Evolutionary conservation across 2,888 invertebrate genomes (phyloP).

Genomic region (Pristionchus mayeri): DNA sequence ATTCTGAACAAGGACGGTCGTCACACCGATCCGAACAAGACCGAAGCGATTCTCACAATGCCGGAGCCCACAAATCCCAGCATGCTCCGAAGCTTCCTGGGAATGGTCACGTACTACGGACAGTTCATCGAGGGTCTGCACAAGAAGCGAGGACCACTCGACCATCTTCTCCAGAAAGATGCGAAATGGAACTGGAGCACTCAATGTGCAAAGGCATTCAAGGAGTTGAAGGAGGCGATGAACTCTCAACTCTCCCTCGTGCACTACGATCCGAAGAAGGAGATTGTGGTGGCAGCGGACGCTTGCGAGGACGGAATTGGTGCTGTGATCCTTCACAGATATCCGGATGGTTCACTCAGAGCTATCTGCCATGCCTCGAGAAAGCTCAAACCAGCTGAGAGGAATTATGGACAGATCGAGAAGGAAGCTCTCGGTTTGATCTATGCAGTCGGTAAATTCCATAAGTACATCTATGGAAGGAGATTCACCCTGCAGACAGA

Average conservation of each 20-base stretch:
- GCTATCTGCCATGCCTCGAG: constrained; percentile 59
- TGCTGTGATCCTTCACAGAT: constrained; percentile 70
- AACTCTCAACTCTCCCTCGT: constrained; percentile 63
- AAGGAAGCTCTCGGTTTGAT: constrained; percentile 76
- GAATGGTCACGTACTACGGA: constrained; percentile 53
- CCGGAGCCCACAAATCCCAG: constrained; percentile 47
- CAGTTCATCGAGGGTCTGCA: constrained; percentile 21
- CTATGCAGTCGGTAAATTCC: too few relatives aligned
- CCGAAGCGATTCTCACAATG: constrained; percentile 51
- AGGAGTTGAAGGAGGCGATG: constrained; percentile 63
- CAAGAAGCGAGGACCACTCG: constrained; percentile 59
- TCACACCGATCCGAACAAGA: too few relatives aligned
- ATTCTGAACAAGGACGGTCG: too few relatives aligned
- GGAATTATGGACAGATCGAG: constrained; percentile 66
- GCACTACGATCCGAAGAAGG: too few relatives aligned
- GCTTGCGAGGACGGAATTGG: too few relatives aligned
- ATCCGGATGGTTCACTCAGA: constrained; percentile 67
- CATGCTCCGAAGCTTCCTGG: constrained; percentile 48
- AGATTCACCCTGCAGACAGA: constrained; percentile 73
- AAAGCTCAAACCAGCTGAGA: too few relatives aligned
- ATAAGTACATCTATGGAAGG: too few relatives aligned
- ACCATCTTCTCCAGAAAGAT: too few relatives aligned
- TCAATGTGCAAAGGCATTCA: constrained; percentile 54
- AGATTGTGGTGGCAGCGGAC: constrained; percentile 76
- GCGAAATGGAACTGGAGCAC: constrained; percentile 55